Evolutionary conservation across 2,113 vertebrate species (phyloP), one percentile per base, ranked within the genome.

Genomic region (Excalfactoria chinensis): DNA sequence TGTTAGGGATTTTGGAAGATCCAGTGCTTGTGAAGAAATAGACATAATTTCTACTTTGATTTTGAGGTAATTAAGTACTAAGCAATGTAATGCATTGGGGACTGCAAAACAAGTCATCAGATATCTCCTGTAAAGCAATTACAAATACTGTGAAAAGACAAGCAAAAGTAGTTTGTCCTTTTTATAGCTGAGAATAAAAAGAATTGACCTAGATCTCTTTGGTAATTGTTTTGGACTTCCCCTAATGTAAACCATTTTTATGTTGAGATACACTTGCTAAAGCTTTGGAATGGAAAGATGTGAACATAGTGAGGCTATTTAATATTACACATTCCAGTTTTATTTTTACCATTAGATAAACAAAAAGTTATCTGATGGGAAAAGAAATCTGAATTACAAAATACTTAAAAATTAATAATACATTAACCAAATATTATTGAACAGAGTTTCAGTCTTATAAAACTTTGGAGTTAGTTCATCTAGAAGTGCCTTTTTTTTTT

Each of bases 371-470:
- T 73, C 32, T 60, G 14, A 71, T 72, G 11, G 13, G 15, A 69
- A 81, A 81, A 84, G 4, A 79, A 83, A 88, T 76, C 51, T 62
- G 30, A 91, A 76, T 88, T 85, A 41, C 19, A 87, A 55, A 63
- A 22, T 76, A 19, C 62, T 85, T 93, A 69, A 16, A 62, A 79
- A 91, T 94, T 73, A 91, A 44, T 90, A 93, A 32, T 48, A 22
- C 13, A 76, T 83, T 90, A 68, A 68, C 34, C 16, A 60, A 86
- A 60, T 7, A 73, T 13, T 56, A 13, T 30, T 46, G 13, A 74
- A 74, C 80, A 51, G 13, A 44, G 67, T 84, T 84, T 75, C 41
- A 35, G 18, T 66, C 7, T 87, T 90, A 5, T 11, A 34, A 59
- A 88, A 28, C 18, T 67, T 3, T 14, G 49, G 8, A 32, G 4